phyloP scores from a whole-genome alignment of 1,140 invertebrate genomes.

The Marisa cornuarietis region DNA sequence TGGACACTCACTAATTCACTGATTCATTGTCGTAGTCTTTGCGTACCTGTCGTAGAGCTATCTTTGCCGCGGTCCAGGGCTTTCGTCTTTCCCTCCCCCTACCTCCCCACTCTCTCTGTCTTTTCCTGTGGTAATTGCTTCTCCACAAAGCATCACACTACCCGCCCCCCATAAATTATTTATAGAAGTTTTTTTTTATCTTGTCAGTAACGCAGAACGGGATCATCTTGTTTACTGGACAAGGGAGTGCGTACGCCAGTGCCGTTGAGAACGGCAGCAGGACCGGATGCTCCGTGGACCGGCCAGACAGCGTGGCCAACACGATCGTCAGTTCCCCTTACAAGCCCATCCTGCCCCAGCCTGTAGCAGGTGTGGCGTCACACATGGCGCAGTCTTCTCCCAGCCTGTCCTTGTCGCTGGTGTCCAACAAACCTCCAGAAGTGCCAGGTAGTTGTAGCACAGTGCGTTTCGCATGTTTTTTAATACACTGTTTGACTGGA shows the following conservation, averaged over 20 bases:
- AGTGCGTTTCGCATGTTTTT: neutral
- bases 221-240: slow-evolving; percentile 16
- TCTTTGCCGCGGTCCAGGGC: neutral
- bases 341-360: slow-evolving; percentile 14
- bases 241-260: neutral
- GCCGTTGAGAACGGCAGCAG: neutral
- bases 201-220: slow-evolving; percentile 9
- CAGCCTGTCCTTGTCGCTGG: neutral
- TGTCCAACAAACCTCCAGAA: slow-evolving; percentile 7
- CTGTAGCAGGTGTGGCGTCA: neutral
- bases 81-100: neutral
- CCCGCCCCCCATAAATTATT: no score
- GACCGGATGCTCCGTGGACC: slow-evolving; percentile 3
- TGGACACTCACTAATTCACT: no score
- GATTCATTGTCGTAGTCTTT: no score
- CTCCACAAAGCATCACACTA: neutral
- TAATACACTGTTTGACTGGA: neutral
- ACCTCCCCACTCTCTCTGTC: neutral
- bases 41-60: no score
- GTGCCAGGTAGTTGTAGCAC: slow-evolving; percentile 11
- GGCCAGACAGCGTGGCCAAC: neutral
- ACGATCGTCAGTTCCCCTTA: neutral
- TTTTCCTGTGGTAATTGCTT: neutral
- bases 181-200: neutral
- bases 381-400: neutral